A percentile compares a stretch with the other conserved stretches of the same genome.
Conservation (phyloP, 2,888 invertebrate genomes). For the Cantharis flavilabris region DNA sequence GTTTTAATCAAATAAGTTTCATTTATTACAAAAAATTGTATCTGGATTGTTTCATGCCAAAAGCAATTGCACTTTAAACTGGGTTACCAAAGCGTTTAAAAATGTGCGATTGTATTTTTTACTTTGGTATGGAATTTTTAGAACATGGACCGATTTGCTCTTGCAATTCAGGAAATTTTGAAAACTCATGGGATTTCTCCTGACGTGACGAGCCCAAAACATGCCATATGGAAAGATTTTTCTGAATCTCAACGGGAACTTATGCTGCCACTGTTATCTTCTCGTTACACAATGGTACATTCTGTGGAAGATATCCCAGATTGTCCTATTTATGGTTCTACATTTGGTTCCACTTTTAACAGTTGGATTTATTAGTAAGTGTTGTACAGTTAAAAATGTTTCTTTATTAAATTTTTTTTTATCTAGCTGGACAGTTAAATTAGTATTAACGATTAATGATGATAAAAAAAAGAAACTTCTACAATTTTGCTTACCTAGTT, state of each 20-base stretch:
- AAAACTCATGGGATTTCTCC: constrained; percentile 74
- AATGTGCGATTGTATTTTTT: too few species aligned
- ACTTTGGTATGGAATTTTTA: constrained; percentile 37
- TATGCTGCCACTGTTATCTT: constrained; percentile 75
- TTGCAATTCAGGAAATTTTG: constrained; percentile 81
- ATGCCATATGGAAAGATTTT: constrained; percentile 73
- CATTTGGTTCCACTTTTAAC: constrained; percentile 68
- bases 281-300: constrained; percentile 61
- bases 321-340: constrained; percentile 70
- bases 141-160: constrained; percentile 78
- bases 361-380: constrained; percentile 74
- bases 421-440: constrained; percentile 70
- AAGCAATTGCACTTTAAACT: too few species aligned
- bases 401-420: background rate
- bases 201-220: constrained; percentile 57
- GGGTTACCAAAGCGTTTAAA: too few species aligned
- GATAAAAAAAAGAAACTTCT: constrained; percentile 65
- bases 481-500: constrained; percentile 73
- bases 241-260: constrained; percentile 75
- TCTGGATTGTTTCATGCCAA: too few species aligned
- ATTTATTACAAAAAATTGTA: too few species aligned
- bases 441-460: constrained; percentile 66
- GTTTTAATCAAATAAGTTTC: too few species aligned
- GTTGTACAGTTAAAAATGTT: background rate
- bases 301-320: constrained; percentile 53